These are phyloP conservation scores for Drosophila prolongata DNA, from an alignment of 2,888 invertebrate genomes.

Conservation along the genomic window DNA sequence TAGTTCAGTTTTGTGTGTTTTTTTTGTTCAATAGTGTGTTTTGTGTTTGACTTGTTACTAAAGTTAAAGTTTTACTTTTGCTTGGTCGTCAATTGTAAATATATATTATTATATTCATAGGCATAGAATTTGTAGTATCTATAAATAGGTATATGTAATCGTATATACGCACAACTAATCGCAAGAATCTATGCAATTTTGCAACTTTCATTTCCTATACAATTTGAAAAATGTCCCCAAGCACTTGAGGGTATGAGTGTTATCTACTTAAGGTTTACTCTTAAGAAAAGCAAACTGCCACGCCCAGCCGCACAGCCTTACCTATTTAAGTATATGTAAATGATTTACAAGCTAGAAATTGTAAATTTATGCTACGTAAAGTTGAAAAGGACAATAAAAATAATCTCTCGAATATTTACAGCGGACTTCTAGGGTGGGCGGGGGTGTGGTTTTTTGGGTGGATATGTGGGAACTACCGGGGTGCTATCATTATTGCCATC, in stretches of 20 bases:
- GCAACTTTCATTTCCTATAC: conserved; percentile 34
- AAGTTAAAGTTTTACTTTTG: conserved; percentile 73
- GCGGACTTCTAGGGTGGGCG: conserved; percentile 13
- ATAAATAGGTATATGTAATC: conserved; percentile 25
- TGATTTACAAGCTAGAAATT: conserved; percentile 43
- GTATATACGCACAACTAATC: conserved; percentile 39
- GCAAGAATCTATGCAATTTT: conserved; percentile 24
- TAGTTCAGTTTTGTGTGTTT: conserved; percentile 51
- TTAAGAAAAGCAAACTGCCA: conserved; percentile 19
- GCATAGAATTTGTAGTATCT: conserved; percentile 56
- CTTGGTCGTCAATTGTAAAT: conserved; percentile 74
- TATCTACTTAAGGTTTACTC: conserved; percentile 35
- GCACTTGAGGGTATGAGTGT: conserved; percentile 3
- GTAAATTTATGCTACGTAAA: conserved; percentile 42
- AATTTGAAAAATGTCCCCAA: conserved; percentile 36
- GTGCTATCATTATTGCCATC: conserved; percentile 37
- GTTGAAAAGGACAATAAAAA: conserved; percentile 48
- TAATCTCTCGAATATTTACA: conserved; percentile 54
- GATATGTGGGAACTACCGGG: conserved; percentile 42
- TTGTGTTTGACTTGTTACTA: conserved; percentile 54
- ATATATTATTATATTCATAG: conserved; percentile 51
- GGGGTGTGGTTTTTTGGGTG: conserved; percentile 16
- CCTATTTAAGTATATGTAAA: conserved; percentile 28
- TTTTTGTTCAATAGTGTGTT: conserved; percentile 27
- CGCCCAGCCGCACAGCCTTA: conserved; percentile 19